Conservation (phyloP, 1,140 invertebrate genomes). For the Rhopalosiphum padi region DNA sequence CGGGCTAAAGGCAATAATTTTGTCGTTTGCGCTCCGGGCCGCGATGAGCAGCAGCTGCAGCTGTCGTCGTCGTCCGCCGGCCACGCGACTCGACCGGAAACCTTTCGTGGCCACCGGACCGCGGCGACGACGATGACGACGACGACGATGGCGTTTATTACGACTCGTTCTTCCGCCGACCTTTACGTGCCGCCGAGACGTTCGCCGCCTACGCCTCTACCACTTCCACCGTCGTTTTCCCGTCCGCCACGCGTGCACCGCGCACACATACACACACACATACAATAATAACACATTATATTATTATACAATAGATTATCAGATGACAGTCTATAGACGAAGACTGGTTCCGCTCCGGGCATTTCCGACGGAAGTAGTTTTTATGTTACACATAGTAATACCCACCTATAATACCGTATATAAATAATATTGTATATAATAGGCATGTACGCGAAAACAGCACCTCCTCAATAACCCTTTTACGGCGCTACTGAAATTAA, state of each 20-base stretch:
- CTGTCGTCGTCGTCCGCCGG: not conserved
- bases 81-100: constrained; percentile 47
- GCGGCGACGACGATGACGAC: not conserved
- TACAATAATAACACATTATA: not conserved
- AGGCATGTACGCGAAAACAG: not conserved
- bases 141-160: too few relatives aligned
- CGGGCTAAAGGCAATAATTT: not conserved
- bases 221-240: not conserved
- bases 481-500: not conserved
- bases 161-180: constrained; percentile 33
- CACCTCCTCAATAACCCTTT: not conserved
- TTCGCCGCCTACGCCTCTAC: not conserved
- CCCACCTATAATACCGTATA: too few relatives aligned
- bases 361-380: constrained; percentile 49
- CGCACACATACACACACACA: not conserved
- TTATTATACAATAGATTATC: constrained; percentile 15
- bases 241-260: not conserved
- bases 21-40: not conserved
- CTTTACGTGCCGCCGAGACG: constrained; percentile 9
- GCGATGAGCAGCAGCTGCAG: not conserved
- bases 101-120: constrained; percentile 53
- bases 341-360: constrained; percentile 44
- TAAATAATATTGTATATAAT: too few relatives aligned
- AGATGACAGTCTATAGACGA: not conserved
- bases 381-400: not conserved